Evolutionary conservation across 2,113 vertebrate genomes (phyloP).

Genomic region (Craseonycteris thonglongyai): DNA sequence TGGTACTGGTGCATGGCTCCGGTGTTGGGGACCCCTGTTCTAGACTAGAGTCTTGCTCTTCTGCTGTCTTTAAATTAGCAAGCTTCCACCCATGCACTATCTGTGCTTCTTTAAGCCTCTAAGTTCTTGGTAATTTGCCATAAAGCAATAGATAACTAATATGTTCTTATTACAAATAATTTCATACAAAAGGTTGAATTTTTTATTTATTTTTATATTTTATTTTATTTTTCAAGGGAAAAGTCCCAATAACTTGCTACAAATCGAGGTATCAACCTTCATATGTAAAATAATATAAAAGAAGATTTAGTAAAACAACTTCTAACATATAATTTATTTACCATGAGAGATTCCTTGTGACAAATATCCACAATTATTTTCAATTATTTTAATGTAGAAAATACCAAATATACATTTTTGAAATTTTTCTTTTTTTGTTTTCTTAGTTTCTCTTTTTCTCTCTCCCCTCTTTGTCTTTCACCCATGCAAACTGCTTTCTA

Average conservation of each 20-base stretch:
- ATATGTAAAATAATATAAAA: not conserved
- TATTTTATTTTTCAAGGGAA: not conserved
- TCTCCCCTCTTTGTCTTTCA: not conserved
- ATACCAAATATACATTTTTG: not conserved
- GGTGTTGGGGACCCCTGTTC: no score
- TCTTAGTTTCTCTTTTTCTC: not conserved
- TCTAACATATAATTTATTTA: not conserved
- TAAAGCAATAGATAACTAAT: not conserved
- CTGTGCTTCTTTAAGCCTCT: not conserved
- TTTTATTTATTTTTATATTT: no score
- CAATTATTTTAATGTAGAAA: not conserved
- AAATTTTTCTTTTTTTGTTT: not conserved
- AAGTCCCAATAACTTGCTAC: not conserved
- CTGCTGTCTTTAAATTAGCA: not conserved
- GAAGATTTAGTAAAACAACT: not conserved
- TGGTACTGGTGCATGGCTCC: no score
- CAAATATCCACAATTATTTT: not conserved
- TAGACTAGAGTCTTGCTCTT: not conserved
- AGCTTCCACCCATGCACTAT: not conserved
- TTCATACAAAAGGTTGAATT: no score
- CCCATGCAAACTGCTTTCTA: not conserved
- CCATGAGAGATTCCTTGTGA: not conserved
- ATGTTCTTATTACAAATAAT: not conserved
- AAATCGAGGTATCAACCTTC: not conserved
- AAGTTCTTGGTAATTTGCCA: not conserved